phyloP scores from a whole-genome alignment of 2,888 invertebrate genomes.

The Platycnemis pennipes region DNA sequence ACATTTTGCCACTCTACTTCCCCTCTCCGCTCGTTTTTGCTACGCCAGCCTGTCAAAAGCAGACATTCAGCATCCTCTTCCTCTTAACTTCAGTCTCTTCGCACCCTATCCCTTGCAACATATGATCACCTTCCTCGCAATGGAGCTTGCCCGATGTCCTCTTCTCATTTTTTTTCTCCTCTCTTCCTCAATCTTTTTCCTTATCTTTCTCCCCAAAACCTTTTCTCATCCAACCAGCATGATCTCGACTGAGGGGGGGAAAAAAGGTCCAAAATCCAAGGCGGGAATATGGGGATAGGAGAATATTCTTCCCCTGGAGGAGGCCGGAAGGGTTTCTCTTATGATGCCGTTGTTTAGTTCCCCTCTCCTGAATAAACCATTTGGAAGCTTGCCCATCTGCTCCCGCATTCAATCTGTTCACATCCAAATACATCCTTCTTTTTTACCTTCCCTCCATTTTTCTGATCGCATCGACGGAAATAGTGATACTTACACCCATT shows the following conservation, averaged over 20 bases:
- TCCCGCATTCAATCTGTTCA: neutral
- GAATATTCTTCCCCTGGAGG: neutral
- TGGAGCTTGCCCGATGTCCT: neutral
- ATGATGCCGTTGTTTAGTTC: neutral
- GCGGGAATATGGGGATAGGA: neutral
- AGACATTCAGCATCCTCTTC: no score
- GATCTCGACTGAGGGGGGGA: neutral
- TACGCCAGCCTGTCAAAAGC: no score
- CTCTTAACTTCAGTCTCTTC: neutral
- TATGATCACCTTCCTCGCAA: neutral
- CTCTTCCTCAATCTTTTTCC: neutral
- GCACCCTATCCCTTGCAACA: neutral
- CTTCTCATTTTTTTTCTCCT: neutral
- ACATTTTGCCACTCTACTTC: neutral
- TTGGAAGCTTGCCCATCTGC: conserved; percentile 3
- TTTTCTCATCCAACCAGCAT: no score
- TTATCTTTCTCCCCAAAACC: no score
- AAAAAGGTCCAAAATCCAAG: no score
- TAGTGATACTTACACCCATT: neutral
- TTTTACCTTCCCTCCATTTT: neutral
- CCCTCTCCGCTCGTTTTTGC: neutral
- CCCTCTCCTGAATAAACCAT: neutral
- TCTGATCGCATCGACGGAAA: neutral
- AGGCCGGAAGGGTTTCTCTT: neutral
- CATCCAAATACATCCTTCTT: neutral